phyloP scores from a whole-genome alignment of 2,797 vertebrate species.

The Borostomias antarcticus region DNA sequence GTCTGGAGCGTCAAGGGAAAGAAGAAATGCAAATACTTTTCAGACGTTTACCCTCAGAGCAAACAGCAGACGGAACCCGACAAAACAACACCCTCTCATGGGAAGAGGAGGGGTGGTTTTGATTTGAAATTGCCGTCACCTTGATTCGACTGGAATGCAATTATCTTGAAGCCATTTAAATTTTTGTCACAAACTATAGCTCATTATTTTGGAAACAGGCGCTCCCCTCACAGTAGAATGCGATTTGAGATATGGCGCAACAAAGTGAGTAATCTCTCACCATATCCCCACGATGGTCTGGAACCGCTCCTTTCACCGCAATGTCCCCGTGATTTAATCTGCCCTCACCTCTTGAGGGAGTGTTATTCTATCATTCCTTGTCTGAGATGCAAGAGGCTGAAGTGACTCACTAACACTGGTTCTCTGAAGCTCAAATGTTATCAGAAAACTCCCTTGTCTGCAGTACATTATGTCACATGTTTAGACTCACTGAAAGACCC shows the following conservation, averaged over 20 bases:
- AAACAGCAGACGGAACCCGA: constrained; percentile 49
- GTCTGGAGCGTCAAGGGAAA: background rate
- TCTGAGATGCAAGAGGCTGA: constrained; percentile 69
- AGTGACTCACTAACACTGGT: constrained; percentile 52
- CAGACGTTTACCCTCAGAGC: background rate
- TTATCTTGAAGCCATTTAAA: constrained; percentile 75
- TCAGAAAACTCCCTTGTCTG: background rate
- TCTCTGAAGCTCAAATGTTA: constrained; percentile 35
- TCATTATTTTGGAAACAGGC: constrained; percentile 74
- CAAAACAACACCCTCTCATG: constrained; percentile 40
- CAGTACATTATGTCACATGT: background rate
- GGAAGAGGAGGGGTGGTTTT: constrained; percentile 56
- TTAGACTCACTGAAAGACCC: background rate
- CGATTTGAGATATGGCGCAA: constrained; percentile 69
- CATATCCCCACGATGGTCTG: constrained; percentile 59
- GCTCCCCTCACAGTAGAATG: constrained; percentile 45
- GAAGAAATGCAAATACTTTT: background rate
- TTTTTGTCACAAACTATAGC: constrained; percentile 69
- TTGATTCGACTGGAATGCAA: constrained; percentile 71
- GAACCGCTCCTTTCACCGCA: constrained; percentile 64
- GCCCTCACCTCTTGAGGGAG: constrained; percentile 34
- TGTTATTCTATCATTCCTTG: constrained; percentile 42
- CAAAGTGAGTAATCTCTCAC: constrained; percentile 71
- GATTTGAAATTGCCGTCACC: constrained; percentile 69
- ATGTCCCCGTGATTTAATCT: constrained; percentile 76